Base-by-base conservation (phyloP, 92 coral and sea anemone genomes). In the Pocillopora meandrina region DNA sequence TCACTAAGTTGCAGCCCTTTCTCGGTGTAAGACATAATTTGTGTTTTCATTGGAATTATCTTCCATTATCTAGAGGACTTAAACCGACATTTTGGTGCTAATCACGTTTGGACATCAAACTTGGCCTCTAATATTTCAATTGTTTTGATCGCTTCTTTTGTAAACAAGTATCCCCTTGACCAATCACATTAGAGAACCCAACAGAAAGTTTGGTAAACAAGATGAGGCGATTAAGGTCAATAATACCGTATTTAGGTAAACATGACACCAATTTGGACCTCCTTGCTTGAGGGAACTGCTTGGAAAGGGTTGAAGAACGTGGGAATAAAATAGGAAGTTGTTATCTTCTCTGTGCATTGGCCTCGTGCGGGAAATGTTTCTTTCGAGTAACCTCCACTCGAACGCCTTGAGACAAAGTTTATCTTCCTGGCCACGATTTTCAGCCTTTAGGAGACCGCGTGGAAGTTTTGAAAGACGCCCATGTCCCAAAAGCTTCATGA, bases 401-500 rank as follows among this genome's bases (percentile, higher is more conserved):
- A 81, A 12, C 73, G 9, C 47, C 20, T 19, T 18, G 12, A 47
- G 58, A 14, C 62, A 34, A 14, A 55, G 13, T 70, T 61, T 81
- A 19, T 71, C 80, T 12, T 23, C 49, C 18, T 85, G 89, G 89
- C 92, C 92, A 8, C 78, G 89, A 26, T 65, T 81, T 34, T 85
- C 92, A 61, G 92, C 92, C 13, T 89, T 89, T 62, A 61, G 65
- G 17, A 82, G 78, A 52, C 89, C 86, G 11, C 67, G 68, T 23
- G 82, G 80, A 15, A 89, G 55, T 16, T 59, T 35, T 76, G 86
- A 72, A 26, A 65, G 72, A 8, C 9, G 58, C 8, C 84, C 58
- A 20, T 12, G 77, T 23, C 47, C 76, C 16, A 80, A 81, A 60
- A 93, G 96, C 69, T 93, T 93, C 65, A 91, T 93, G 96, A 91